phyloP scores from a whole-genome alignment of 2,113 vertebrate species.

The Patagioenas fasciata region DNA sequence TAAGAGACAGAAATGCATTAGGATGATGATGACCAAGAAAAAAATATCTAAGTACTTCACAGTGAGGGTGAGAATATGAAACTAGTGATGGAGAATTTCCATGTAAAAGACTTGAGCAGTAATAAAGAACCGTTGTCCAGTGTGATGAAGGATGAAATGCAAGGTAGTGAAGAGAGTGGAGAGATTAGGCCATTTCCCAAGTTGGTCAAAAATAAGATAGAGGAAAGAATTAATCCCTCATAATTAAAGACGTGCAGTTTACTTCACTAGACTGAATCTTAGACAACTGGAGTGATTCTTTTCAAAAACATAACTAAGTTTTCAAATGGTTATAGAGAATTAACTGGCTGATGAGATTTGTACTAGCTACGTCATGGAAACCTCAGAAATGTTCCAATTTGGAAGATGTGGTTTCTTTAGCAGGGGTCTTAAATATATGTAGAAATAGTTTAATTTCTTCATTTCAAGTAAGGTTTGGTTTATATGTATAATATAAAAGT shows the following conservation, averaged over 20 bases:
- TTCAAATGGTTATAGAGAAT: constrained; percentile 3
- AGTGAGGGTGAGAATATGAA: constrained; percentile 7
- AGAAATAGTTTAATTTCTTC: background rate
- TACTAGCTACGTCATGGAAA: background rate
- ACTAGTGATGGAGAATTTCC: constrained; percentile 44
- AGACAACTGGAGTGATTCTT: background rate
- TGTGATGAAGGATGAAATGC: constrained; percentile 12
- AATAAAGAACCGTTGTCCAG: background rate
- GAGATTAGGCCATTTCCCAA: background rate
- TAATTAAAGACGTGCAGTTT: constrained; percentile 40
- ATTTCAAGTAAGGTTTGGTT: background rate
- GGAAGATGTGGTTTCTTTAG: background rate
- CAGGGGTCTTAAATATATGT: background rate
- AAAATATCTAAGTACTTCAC: constrained; percentile 27
- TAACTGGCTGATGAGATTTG: background rate
- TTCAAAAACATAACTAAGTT: constrained; percentile 7
- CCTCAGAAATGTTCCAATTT: background rate
- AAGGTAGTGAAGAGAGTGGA: background rate
- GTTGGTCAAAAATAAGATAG: constrained; percentile 8
- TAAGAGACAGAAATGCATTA: constrained; percentile 18
- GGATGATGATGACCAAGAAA: background rate
- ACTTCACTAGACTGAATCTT: background rate
- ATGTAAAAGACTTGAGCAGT: background rate
- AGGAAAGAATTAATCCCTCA: constrained; percentile 7
- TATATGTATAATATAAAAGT: background rate